Base-by-base conservation (phyloP, 2,797 vertebrate genomes). In the Sebastes cheni region DNA sequence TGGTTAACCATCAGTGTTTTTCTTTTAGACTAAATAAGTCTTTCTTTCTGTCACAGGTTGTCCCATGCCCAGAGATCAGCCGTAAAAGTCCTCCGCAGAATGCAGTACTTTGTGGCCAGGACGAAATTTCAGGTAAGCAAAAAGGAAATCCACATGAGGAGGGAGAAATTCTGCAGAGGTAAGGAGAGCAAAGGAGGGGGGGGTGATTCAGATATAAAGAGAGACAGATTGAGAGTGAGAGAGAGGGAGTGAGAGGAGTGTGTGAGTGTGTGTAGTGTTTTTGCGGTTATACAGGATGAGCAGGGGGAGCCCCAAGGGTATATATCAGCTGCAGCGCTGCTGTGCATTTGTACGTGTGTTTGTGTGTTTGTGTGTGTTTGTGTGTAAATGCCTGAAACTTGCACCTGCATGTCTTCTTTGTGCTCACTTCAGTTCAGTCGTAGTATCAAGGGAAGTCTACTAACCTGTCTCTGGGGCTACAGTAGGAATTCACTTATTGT, bases 61-160 rank as follows among this genome's bases (percentile, higher is more conserved):
- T 97, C 96, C 67, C 96, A 97, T 86, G 95, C 96, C 14, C 97
- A 97, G 85, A 93, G 89, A 88, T 96, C 95, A 46, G 96, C 97
- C 32, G 94, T 97, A 69, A 97, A 97, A 95, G 96, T 97, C 74
- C 96, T 97, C 61, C 96, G 97, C 74, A 95, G 97, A 74, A 98
- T 97, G 97, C 96, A 97, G 88, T 97, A 97, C 92, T 98, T 98
- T 90, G 97, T 97, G 85, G 97, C 97, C 80, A 95, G 96, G 78
- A 96, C 68, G 89, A 98, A 97, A 93, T 97, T 98, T 95, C 97
- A 98, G 97, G 97, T 98, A 92, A 94, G 88, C n/a, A 50, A 59
- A 73, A 61, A 20, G 55, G 10, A 80, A 81, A 83, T 70, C 27
- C 39, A 67, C 50, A 58, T 3, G 16, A 67, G 46, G 20, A 58